These are phyloP conservation scores for Siderastrea siderea DNA, from an alignment of 92 coral and sea anemone species.

Conservation along the genomic window DNA sequence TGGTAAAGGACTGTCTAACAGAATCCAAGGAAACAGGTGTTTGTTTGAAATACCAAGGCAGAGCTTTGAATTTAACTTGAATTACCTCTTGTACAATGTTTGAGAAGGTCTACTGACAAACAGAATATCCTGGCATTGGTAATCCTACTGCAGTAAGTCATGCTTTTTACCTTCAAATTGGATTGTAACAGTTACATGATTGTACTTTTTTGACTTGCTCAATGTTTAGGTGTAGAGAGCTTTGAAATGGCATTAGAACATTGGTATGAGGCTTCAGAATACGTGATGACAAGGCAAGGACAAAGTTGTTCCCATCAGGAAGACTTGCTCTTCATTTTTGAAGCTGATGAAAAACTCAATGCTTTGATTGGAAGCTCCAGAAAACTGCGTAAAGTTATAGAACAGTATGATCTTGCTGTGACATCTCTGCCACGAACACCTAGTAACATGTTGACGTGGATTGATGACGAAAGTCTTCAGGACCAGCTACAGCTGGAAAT, in stretches of 20 bases:
- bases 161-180: neutral
- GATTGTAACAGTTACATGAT: neutral
- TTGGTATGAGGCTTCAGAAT: conserved; percentile 82
- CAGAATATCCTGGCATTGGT: no score
- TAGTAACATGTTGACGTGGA: conserved; percentile 76
- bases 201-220: neutral
- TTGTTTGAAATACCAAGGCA: no score
- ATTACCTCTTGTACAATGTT: no score
- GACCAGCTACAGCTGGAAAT: conserved; percentile 39
- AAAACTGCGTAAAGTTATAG: conserved; percentile 76
- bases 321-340: conserved; percentile 31
- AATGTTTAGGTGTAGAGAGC: conserved; percentile 76
- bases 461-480: conserved; percentile 76
- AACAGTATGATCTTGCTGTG: conserved; percentile 65
- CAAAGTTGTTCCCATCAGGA: conserved; percentile 19
- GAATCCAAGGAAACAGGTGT: no score
- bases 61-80: no score
- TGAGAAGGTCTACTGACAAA: no score
- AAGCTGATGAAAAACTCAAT: conserved; percentile 67
- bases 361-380: conserved; percentile 71
- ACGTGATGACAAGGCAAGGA: conserved; percentile 55
- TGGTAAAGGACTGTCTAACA: no score
- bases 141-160: no score
- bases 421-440: conserved; percentile 29
- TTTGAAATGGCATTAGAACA: conserved; percentile 88